These are phyloP conservation scores for Bursaphelenchus mucronatus DNA, from an alignment of 1,140 invertebrate species.

Conservation along the genomic window DNA sequence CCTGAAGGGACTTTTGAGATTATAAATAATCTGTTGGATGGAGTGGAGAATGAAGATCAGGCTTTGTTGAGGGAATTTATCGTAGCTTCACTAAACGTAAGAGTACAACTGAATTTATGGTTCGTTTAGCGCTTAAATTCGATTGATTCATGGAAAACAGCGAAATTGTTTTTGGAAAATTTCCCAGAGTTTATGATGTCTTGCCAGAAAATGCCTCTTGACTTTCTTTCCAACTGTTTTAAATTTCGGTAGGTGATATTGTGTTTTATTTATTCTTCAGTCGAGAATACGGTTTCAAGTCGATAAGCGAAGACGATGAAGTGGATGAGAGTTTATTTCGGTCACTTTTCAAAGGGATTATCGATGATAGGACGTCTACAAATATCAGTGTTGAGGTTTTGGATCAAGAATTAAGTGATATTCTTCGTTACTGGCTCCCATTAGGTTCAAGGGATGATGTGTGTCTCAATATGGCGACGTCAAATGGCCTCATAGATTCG, in stretches of 20 bases:
- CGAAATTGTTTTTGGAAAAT: slow-evolving; percentile 23
- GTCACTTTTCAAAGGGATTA: slow-evolving; percentile 37
- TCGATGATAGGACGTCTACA: slow-evolving; percentile 14
- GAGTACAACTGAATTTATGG: slow-evolving; percentile 10
- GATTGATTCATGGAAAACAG: slow-evolving; percentile 15
- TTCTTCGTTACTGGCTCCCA: slow-evolving; percentile 50
- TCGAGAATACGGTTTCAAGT: slow-evolving; percentile 27
- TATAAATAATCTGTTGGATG: slow-evolving; percentile 25
- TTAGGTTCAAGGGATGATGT: slow-evolving; percentile 46
- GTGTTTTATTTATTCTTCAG: slow-evolving; percentile 30
- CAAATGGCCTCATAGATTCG: slow-evolving; percentile 22
- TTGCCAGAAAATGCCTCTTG: slow-evolving; percentile 18
- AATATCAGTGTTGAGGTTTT: slow-evolving; percentile 15
- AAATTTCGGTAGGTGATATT: slow-evolving; percentile 32
- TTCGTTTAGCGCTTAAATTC: slow-evolving; percentile 15
- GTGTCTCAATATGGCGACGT: slow-evolving; percentile 48
- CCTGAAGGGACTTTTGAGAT: slow-evolving; percentile 24
- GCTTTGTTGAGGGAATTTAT: slow-evolving; percentile 23
- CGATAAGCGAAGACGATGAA: slow-evolving; percentile 45
- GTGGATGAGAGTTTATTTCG: slow-evolving; percentile 48
- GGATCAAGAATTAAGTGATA: slow-evolving; percentile 27
- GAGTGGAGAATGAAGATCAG: slow-evolving; percentile 24
- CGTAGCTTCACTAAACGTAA: slow-evolving; percentile 14
- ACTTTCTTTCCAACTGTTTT: slow-evolving; percentile 42
- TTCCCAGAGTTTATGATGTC: slow-evolving; percentile 15